Conservation (phyloP, 2,888 invertebrate genomes). For the Xanthia togata region DNA sequence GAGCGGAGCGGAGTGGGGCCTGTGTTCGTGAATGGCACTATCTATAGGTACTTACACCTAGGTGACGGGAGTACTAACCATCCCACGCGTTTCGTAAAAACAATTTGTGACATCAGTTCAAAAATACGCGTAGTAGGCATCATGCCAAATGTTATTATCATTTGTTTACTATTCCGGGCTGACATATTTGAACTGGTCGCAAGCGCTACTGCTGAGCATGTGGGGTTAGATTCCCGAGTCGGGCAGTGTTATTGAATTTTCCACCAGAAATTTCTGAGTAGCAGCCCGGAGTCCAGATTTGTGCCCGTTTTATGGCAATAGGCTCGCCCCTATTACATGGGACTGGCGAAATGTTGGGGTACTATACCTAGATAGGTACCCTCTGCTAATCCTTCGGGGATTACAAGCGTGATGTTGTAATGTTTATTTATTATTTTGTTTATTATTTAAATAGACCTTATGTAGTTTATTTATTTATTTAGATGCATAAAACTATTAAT, state of each 20-base stretch:
- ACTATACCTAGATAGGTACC: background rate
- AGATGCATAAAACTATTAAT: too few relatives aligned
- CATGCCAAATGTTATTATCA: conserved; percentile 30
- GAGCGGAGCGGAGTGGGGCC: too few relatives aligned
- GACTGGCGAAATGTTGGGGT: too few relatives aligned
- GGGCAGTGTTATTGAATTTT: background rate
- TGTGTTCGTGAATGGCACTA: too few relatives aligned
- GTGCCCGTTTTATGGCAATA: background rate
- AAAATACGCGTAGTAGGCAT: conserved; percentile 36
- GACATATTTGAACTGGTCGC: background rate
- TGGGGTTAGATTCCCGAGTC: background rate
- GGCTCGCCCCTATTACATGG: background rate
- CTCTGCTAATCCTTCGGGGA: background rate
- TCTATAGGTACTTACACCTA: too few relatives aligned
- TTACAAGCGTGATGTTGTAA: background rate
- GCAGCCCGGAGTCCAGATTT: background rate
- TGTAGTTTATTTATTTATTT: too few relatives aligned
- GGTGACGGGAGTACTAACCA: conserved; percentile 12
- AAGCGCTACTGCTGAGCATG: background rate
- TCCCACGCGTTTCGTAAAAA: conserved; percentile 32
- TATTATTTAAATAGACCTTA: too few relatives aligned
- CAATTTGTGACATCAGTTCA: conserved; percentile 12
- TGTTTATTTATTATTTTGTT: too few relatives aligned
- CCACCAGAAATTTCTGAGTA: too few relatives aligned
- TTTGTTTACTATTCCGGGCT: conserved; percentile 44